A percentile compares a stretch with the other conserved stretches of the same genome.
These are phyloP conservation scores for Littorina saxatilis DNA, from an alignment of 1,140 invertebrate genomes.

Conservation along the genomic window DNA sequence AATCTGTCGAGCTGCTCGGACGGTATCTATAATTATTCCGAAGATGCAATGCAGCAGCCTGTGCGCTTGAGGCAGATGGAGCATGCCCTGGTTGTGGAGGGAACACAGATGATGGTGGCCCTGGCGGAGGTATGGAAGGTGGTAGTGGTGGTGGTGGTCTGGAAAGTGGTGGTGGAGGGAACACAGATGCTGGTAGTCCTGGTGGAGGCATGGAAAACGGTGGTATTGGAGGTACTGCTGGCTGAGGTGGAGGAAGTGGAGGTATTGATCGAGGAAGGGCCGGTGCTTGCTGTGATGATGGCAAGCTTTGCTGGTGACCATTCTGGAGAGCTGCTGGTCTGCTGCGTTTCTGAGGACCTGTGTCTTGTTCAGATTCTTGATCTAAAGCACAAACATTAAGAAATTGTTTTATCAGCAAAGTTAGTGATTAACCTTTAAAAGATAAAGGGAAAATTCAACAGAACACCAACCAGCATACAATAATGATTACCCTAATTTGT, in stretches of 20 bases:
- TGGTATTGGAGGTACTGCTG: neutral
- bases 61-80: too few relatives aligned
- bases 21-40: too few relatives aligned
- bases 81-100: neutral
- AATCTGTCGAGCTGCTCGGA: too few relatives aligned
- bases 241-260: neutral
- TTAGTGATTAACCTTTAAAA: too few relatives aligned
- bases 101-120: neutral
- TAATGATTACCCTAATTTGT: too few relatives aligned
- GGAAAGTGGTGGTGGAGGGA: neutral
- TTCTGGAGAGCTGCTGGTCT: neutral
- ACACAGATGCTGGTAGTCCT: neutral
- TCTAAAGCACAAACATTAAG: neutral
- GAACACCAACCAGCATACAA: too few relatives aligned
- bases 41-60: too few relatives aligned
- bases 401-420: too few relatives aligned
- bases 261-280: neutral
- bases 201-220: neutral
- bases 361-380: neutral
- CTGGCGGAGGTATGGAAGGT: neutral
- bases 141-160: neutral
- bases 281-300: neutral
- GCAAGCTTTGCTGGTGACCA: neutral
- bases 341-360: neutral
- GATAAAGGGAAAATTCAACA: too few relatives aligned